A percentile compares a stretch with the other conserved stretches of the same genome.
These are phyloP conservation scores for Serilophus lunatus DNA, from an alignment of 2,113 vertebrate genomes.

Conservation along the genomic window DNA sequence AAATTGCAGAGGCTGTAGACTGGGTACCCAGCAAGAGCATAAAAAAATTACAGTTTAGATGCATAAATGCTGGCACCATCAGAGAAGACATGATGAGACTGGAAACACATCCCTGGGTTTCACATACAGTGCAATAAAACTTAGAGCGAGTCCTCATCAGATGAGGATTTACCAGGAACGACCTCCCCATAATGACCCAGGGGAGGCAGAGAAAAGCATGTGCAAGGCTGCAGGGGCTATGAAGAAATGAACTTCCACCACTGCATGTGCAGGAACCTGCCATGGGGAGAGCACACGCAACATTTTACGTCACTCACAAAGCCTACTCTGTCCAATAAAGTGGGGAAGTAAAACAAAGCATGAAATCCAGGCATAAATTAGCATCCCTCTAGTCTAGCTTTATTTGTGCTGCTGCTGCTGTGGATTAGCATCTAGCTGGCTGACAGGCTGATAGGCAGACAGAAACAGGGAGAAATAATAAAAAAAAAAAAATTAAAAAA, in stretches of 20 bases:
- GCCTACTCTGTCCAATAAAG: slow-evolving; percentile 64
- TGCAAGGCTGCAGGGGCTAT: neutral
- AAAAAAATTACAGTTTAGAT: slow-evolving; percentile 54
- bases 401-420: slow-evolving; percentile 56
- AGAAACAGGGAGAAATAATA: slow-evolving; percentile 46
- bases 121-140: neutral
- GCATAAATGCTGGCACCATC: slow-evolving; percentile 8
- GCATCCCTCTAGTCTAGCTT: slow-evolving; percentile 58
- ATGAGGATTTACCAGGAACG: neutral
- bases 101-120: slow-evolving; percentile 23
- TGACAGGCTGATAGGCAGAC: slow-evolving; percentile 61
- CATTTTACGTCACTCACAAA: slow-evolving; percentile 66
- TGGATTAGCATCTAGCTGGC: slow-evolving; percentile 58
- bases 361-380: slow-evolving; percentile 64
- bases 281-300: slow-evolving; percentile 55
- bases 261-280: slow-evolving; percentile 58
- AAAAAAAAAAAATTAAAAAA: neutral
- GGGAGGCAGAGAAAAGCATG: neutral
- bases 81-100: neutral
- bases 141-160: neutral
- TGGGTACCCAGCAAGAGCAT: slow-evolving; percentile 23
- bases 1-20: slow-evolving; percentile 48
- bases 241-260: slow-evolving; percentile 41
- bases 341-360: slow-evolving; percentile 63
- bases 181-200: neutral